A percentile compares a stretch with the other conserved stretches of the same genome.
Evolutionary conservation across 2,797 vertebrate genomes (phyloP).

Genomic region (Chanos chanos): DNA sequence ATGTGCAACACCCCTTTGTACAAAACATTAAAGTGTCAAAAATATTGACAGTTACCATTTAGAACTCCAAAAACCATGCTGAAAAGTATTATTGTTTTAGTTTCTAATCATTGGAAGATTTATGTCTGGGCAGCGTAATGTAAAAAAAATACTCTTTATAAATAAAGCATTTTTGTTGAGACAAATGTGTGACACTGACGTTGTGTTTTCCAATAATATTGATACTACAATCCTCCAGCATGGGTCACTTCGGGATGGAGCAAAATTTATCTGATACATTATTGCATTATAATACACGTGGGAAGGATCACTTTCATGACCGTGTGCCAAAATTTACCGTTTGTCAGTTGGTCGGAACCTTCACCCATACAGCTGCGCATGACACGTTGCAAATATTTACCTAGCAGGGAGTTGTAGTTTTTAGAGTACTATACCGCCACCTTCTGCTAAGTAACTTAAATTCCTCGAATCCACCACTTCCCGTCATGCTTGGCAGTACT

Average conservation of each 20-base stretch:
- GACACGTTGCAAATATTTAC: slow-evolving; percentile 34
- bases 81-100: too few relatives aligned
- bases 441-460: too few relatives aligned
- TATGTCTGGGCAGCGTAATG: neutral
- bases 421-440: neutral
- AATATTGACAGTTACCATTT: too few relatives aligned
- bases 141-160: neutral
- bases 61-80: too few relatives aligned
- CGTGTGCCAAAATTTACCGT: too few relatives aligned
- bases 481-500: neutral
- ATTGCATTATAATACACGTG: neutral
- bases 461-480: slow-evolving; percentile 3
- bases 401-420: slow-evolving; percentile 40
- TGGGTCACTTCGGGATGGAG: too few relatives aligned
- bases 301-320: too few relatives aligned
- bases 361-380: neutral
- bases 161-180: slow-evolving; percentile 10
- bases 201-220: neutral
- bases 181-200: neutral
- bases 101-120: neutral
- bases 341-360: too few relatives aligned
- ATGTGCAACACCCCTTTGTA: too few relatives aligned
- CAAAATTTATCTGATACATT: neutral
- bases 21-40: too few relatives aligned
- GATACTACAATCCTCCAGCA: too few relatives aligned